Evolutionary conservation across 2,113 vertebrate species (phyloP).

Genomic region (Rostratula benghalensis): DNA sequence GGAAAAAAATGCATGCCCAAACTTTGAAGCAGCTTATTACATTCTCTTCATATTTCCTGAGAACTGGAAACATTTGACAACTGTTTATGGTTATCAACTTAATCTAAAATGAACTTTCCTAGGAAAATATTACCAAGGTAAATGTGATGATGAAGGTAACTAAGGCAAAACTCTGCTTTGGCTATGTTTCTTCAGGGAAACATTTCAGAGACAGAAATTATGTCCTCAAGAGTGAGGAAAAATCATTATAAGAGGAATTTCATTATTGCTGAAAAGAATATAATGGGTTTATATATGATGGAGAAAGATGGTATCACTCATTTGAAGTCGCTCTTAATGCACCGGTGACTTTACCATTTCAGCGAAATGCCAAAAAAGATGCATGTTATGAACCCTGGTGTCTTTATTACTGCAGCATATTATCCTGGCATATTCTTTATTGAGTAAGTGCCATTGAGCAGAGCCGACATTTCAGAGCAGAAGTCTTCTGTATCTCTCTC

Average conservation of each 20-base stretch:
- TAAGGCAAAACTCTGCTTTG: not conserved
- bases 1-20: not conserved
- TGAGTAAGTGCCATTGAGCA: constrained; percentile 27
- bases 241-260: constrained; percentile 39
- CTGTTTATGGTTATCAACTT: constrained; percentile 31
- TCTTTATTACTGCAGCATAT: constrained; percentile 27
- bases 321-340: constrained; percentile 43
- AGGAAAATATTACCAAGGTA: constrained; percentile 8
- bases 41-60: not conserved
- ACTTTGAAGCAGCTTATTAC: not conserved
- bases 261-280: not conserved
- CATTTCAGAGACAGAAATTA: not conserved
- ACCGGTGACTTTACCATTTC: constrained; percentile 36
- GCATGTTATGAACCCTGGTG: not conserved
- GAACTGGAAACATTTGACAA: not conserved
- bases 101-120: constrained; percentile 12
- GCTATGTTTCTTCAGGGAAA: constrained; percentile 14
- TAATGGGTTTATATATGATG: not conserved
- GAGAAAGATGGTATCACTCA: constrained; percentile 25
- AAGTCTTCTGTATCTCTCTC: not conserved
- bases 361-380: constrained; percentile 50
- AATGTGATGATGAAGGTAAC: constrained; percentile 26
- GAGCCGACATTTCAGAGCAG: constrained; percentile 11
- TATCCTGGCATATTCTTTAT: not conserved
- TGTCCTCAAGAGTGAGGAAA: constrained; percentile 1